Evolutionary conservation across 2,797 vertebrate species (phyloP).

Genomic region (Allobates femoralis): DNA sequence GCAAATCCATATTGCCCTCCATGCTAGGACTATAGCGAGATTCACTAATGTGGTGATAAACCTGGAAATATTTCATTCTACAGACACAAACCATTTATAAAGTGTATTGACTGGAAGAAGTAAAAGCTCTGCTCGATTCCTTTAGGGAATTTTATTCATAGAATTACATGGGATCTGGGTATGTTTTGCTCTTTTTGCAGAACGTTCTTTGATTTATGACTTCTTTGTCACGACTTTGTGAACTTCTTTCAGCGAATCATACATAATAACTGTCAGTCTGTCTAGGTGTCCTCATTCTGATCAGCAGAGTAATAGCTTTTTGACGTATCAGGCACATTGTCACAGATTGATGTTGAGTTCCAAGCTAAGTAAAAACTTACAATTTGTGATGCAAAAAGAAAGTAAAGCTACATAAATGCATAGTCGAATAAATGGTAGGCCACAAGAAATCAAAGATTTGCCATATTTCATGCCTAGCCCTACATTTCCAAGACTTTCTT

Average conservation of each 20-base stretch:
- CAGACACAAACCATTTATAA: slow-evolving; percentile 25
- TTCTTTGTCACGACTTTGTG: slow-evolving; percentile 36
- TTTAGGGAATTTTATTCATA: slow-evolving; percentile 16
- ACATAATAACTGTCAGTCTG: slow-evolving; percentile 34
- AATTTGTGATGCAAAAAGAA: neutral
- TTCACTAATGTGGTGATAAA: slow-evolving; percentile 46
- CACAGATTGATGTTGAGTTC: neutral
- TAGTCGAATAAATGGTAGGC: neutral
- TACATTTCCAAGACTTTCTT: too few species aligned
- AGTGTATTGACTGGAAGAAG: neutral
- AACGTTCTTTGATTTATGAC: slow-evolving; percentile 26
- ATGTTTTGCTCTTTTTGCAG: neutral
- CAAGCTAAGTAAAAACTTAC: neutral
- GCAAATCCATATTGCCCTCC: neutral
- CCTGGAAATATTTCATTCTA: slow-evolving; percentile 25
- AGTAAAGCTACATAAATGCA: neutral
- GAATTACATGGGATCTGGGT: slow-evolving; percentile 18
- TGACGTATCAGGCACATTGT: neutral
- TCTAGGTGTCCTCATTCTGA: slow-evolving; percentile 29
- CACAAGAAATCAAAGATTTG: neutral
- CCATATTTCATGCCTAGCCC: neutral
- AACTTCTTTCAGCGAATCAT: slow-evolving; percentile 35
- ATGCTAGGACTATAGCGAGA: slow-evolving; percentile 11
- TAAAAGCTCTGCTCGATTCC: neutral
- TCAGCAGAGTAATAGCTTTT: slow-evolving; percentile 7